phyloP scores from a whole-genome alignment of 1,140 invertebrate species.

The Lepidotrigona ventralis region DNA sequence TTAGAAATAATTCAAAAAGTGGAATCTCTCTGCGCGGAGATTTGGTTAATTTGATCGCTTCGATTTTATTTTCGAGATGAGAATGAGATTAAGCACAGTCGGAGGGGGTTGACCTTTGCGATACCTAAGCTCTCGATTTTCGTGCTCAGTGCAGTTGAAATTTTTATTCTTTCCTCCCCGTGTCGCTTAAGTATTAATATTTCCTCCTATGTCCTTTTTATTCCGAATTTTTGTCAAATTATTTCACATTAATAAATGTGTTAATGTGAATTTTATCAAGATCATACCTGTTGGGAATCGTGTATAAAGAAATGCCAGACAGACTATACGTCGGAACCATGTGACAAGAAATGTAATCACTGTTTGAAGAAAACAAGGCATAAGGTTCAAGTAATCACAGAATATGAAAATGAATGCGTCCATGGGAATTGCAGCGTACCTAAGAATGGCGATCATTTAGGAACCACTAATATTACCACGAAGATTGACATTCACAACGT shows the following conservation, averaged over 20 bases:
- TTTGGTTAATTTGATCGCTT: too few species aligned
- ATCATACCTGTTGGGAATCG: slow-evolving; percentile 37
- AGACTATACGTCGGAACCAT: slow-evolving; percentile 36
- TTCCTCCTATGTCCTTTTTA: neutral
- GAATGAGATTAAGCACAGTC: neutral
- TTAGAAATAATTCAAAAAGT: too few species aligned
- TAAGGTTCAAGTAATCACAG: slow-evolving; percentile 61
- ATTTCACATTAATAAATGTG: neutral
- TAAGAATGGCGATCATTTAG: neutral
- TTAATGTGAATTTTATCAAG: slow-evolving; percentile 37
- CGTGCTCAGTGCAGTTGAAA: neutral
- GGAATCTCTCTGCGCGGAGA: too few species aligned
- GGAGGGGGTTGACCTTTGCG: neutral
- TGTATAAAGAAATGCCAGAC: slow-evolving; percentile 69
- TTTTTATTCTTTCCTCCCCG: neutral
- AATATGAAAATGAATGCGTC: slow-evolving; percentile 63
- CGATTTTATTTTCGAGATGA: too few species aligned
- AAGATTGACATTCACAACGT: slow-evolving; percentile 71
- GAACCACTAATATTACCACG: slow-evolving; percentile 68
- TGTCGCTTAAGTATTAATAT: neutral
- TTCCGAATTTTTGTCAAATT: neutral
- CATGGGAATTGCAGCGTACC: slow-evolving; percentile 50
- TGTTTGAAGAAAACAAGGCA: slow-evolving; percentile 58
- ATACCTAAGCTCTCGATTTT: neutral
- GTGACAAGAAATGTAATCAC: slow-evolving; percentile 43